phyloP scores from a whole-genome alignment of 2,113 vertebrate genomes.

The Probosciger aterrimus region DNA sequence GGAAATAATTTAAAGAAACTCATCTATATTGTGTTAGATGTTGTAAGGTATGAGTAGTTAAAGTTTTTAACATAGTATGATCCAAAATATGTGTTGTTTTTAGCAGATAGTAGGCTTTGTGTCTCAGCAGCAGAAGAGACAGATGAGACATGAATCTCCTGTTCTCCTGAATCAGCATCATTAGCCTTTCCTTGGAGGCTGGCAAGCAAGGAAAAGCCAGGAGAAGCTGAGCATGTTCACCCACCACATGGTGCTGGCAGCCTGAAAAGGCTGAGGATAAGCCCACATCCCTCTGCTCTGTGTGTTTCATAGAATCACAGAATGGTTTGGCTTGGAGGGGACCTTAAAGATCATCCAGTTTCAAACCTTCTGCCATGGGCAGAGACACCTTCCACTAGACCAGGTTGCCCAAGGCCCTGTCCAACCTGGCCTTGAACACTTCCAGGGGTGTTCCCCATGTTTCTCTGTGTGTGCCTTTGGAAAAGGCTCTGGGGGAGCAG shows the following conservation, averaged over 20 bases:
- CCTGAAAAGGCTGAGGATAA: background rate
- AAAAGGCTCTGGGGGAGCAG: background rate
- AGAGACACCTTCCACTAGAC: background rate
- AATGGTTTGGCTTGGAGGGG: background rate
- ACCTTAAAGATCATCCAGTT: background rate
- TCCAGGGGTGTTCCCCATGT: background rate
- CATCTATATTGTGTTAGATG: background rate
- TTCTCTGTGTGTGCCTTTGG: rapidly evolving
- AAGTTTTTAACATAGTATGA: background rate
- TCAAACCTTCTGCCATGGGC: background rate
- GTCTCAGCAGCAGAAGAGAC: background rate
- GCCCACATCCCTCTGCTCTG: background rate
- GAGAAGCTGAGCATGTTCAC: background rate
- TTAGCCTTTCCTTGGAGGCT: background rate
- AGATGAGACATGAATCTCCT: background rate
- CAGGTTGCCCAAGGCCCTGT: background rate
- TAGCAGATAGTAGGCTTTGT: background rate
- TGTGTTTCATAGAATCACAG: background rate
- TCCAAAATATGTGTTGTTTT: background rate
- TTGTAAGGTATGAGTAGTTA: background rate
- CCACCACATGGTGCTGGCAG: background rate
- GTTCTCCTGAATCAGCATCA: background rate
- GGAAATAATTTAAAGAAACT: background rate
- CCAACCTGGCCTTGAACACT: background rate
- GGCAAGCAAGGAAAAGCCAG: background rate